Conservation (phyloP, 2,113 vertebrate species). For the Aegotheles bennettii region DNA sequence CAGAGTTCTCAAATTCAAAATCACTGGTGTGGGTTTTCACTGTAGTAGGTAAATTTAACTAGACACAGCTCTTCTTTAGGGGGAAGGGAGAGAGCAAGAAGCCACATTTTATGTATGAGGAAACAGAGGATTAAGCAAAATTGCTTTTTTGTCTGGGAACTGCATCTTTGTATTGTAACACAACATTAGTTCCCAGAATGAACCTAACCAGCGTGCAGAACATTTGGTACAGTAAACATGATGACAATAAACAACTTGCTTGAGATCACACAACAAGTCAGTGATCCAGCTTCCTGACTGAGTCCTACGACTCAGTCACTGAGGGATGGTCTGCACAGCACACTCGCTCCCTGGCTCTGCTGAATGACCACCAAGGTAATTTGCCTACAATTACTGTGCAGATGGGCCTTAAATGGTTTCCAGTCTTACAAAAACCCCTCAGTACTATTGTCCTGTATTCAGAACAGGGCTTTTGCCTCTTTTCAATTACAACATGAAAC, state of each 20-base stretch:
- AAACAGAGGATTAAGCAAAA: neutral
- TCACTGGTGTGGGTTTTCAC: neutral
- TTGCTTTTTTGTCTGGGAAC: conserved; percentile 18
- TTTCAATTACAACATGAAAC: neutral
- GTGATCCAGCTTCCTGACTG: neutral
- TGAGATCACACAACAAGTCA: neutral
- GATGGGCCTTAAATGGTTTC: neutral
- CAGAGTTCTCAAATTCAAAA: neutral
- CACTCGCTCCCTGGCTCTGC: neutral
- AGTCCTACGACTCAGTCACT: neutral
- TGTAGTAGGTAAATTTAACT: neutral
- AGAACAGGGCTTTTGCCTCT: neutral
- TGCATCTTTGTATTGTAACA: neutral
- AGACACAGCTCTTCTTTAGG: neutral
- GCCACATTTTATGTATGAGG: neutral
- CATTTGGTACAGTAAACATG: conserved; percentile 28
- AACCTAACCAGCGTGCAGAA: neutral
- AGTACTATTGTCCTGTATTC: neutral
- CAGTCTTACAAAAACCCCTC: neutral
- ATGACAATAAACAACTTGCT: conserved; percentile 35
- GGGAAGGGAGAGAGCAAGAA: neutral
- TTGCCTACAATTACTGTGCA: neutral
- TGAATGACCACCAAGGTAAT: neutral
- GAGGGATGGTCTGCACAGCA: neutral
- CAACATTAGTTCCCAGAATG: neutral